Evolutionary conservation across 2,797 vertebrate species (phyloP), one percentile per base, ranked within the genome.

Genomic region (Spatula clypeata): DNA sequence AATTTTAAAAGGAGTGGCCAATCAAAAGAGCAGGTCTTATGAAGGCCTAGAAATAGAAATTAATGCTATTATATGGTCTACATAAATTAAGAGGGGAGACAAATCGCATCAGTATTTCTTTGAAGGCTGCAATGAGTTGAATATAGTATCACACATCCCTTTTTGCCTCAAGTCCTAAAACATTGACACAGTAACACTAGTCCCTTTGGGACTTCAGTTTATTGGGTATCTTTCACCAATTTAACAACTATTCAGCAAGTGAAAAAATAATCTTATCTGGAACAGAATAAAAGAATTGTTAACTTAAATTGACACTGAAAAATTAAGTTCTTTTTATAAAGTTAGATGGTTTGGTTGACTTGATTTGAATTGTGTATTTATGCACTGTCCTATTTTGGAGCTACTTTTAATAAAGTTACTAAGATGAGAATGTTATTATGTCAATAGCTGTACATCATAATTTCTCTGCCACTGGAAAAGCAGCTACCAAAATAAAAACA

Each of bases 371-470:
- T 69, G 69, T 19, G 11, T 64, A 58, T 79, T 77, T 83, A 81
- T 44, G 34, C 70, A 26, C 31, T 58, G 58, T 27, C 32, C 38
- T 49, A 34, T 49, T 81, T 65, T n/a, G 6, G 23, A 84, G 13
- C 11, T 77, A 70, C 45, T 92, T 89, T 82, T 79, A 79, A 76
- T 67, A 55, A 87, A 94, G 27, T 79, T 87, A 79, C 17, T 73
- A 81, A 54, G 82, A 54, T 34, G 71, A 74, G 32, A 32, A 88
- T 34, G 31, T 8, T 84, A 36, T 79, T 76, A 54, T 65, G 60
- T 61, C 32, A 72, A 42, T 77, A 88, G 16, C 23, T 58, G 18
- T 31, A 5, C 44, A 65, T 51, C 88, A 12, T 34, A 71, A 61
- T 88, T 96, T 85, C 58, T 51, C 34, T 86, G 65, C 11, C 60